These are phyloP conservation scores for Nasonia longicornis DNA, from an alignment of 1,140 invertebrate species.

Conservation along the genomic window DNA sequence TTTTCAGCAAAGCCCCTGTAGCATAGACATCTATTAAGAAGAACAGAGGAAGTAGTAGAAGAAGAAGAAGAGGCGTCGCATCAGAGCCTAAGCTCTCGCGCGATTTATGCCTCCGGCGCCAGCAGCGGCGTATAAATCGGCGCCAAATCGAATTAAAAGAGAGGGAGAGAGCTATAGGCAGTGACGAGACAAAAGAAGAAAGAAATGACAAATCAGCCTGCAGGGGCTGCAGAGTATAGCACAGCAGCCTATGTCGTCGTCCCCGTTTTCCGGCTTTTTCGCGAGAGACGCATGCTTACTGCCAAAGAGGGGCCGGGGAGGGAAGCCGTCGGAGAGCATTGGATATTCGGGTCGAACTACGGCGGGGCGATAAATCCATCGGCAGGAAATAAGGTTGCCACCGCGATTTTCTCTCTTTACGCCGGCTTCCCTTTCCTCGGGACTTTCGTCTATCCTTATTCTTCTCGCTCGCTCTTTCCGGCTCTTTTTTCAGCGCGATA, in stretches of 20 bases:
- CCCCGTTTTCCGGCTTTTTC: conserved; percentile 5
- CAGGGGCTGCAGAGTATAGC: neutral
- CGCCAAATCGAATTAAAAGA: conserved; percentile 38
- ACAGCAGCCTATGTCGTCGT: too few relatives aligned
- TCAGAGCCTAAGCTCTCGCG: conserved; percentile 14
- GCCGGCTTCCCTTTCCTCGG: conserved; percentile 35
- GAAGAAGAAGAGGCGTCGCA: neutral
- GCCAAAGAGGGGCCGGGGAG: neutral
- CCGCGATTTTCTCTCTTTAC: conserved; percentile 45
- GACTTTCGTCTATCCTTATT: conserved; percentile 34
- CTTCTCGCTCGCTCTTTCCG: neutral
- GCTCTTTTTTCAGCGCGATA: neutral
- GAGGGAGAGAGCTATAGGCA: neutral
- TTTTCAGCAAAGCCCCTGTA: neutral
- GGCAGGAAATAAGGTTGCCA: conserved; percentile 53
- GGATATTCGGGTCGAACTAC: conserved; percentile 50
- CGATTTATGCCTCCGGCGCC: conserved; percentile 24
- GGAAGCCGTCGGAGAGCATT: conserved; percentile 28
- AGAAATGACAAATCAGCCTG: conserved; percentile 26
- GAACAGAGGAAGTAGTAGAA: neutral
- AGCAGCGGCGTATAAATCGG: conserved; percentile 29
- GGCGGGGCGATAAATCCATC: conserved; percentile 54
- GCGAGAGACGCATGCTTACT: neutral
- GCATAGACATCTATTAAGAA: conserved; percentile 32
- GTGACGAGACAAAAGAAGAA: conserved; percentile 23